phyloP scores from a whole-genome alignment of 2,888 invertebrate species.

The Euphydryas editha region DNA sequence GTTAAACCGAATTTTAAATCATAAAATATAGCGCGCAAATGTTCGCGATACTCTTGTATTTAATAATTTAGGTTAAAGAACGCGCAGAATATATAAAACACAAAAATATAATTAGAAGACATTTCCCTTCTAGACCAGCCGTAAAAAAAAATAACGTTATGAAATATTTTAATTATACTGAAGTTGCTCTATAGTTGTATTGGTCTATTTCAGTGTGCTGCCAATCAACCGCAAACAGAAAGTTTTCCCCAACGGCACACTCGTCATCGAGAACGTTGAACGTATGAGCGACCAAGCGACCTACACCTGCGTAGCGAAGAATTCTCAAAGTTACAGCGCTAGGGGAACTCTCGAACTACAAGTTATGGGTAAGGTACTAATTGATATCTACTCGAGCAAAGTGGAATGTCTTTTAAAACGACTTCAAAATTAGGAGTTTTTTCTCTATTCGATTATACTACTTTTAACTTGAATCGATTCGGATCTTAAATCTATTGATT shows the following conservation, averaged over 20 bases:
- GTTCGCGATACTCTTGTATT: too few species aligned
- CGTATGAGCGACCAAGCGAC: conserved; percentile 95
- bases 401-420: not conserved
- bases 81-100: too few species aligned
- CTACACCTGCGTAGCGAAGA: conserved; percentile 96
- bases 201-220: conserved; percentile 84
- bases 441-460: too few species aligned
- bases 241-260: conserved; percentile 95
- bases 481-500: too few species aligned
- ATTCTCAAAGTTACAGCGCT: conserved; percentile 95
- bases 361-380: conserved; percentile 95
- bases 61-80: too few species aligned
- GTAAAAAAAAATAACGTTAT: not conserved
- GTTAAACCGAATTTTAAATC: too few species aligned
- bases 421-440: too few species aligned
- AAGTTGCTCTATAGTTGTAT: not conserved
- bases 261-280: conserved; percentile 97
- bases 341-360: conserved; percentile 95
- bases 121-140: not conserved
- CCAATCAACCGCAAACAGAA: conserved; percentile 98
- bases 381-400: not conserved
- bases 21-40: too few species aligned
- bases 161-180: not conserved
- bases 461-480: too few species aligned
- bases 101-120: too few species aligned